phyloP scores from a whole-genome alignment of 1,140 invertebrate genomes.

The Scaptomyza graminum region DNA sequence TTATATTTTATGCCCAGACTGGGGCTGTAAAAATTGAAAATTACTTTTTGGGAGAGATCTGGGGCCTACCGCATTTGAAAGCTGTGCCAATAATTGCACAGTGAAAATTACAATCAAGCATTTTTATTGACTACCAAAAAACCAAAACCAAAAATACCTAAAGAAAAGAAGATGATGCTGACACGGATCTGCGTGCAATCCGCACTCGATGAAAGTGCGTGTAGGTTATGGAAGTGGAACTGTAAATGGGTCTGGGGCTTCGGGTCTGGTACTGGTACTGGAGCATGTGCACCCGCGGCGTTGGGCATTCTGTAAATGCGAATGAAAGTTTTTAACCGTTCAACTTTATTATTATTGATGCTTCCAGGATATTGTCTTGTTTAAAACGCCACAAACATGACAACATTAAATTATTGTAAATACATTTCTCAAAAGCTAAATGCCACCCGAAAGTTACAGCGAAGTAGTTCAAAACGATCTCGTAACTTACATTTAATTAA shows the following conservation, averaged over 20 bases:
- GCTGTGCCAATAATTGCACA: slow-evolving; percentile 77
- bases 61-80: slow-evolving; percentile 73
- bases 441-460: slow-evolving; percentile 37
- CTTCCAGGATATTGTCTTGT: slow-evolving; percentile 36
- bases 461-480: not conserved
- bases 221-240: slow-evolving; percentile 49
- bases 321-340: slow-evolving; percentile 62
- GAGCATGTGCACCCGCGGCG: slow-evolving; percentile 55
- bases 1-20: slow-evolving; percentile 67
- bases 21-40: slow-evolving; percentile 79
- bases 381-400: slow-evolving; percentile 18
- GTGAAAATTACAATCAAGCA: slow-evolving; percentile 76
- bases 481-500: slow-evolving; percentile 5
- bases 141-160: not conserved
- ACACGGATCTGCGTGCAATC: slow-evolving; percentile 48
- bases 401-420: slow-evolving; percentile 45
- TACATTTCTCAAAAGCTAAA: slow-evolving; percentile 53
- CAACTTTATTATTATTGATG: slow-evolving; percentile 59
- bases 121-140: slow-evolving; percentile 66
- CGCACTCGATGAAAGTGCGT: slow-evolving; percentile 68
- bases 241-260: slow-evolving; percentile 6
- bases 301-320: slow-evolving; percentile 31
- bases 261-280: slow-evolving; percentile 5
- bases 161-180: slow-evolving; percentile 9
- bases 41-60: slow-evolving; percentile 49